Percentiles rank a stretch among this genome's conserved stretches.
Evolutionary conservation across 2,797 vertebrate genomes (phyloP).

Genomic region (Myotis findleyi): DNA sequence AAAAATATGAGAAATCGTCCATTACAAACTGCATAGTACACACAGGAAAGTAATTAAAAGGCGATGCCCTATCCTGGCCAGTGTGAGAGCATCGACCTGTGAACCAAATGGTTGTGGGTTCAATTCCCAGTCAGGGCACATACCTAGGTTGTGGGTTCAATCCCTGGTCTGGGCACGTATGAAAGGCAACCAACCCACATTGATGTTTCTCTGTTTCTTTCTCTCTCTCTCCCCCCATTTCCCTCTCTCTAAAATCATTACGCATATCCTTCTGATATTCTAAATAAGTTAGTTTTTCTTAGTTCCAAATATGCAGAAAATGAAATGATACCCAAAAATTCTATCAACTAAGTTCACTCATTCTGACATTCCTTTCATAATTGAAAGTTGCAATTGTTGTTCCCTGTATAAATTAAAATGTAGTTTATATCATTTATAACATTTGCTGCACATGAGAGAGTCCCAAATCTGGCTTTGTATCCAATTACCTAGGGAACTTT

Average conservation of each 20-base stretch:
- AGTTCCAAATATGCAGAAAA: slow-evolving; percentile 48
- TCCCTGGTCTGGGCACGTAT: too few species aligned
- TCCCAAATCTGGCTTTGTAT: neutral
- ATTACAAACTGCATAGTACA: slow-evolving; percentile 34
- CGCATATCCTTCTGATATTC: neutral
- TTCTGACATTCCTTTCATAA: slow-evolving; percentile 56
- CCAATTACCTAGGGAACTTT: neutral
- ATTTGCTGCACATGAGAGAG: slow-evolving; percentile 1
- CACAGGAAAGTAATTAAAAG: slow-evolving; percentile 30
- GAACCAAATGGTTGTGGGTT: too few species aligned
- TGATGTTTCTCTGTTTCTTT: neutral
- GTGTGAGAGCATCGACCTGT: too few species aligned
- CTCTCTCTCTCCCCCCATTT: too few species aligned
- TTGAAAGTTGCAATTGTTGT: neutral
- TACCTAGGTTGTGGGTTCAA: too few species aligned
- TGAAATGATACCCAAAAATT: slow-evolving; percentile 9
- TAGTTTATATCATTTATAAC: slow-evolving; percentile 26
- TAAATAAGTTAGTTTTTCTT: slow-evolving; percentile 40
- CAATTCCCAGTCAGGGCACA: too few species aligned
- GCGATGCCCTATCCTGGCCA: neutral
- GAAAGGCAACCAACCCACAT: neutral
- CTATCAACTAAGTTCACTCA: neutral
- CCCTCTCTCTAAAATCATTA: neutral
- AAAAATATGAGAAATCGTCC: slow-evolving; percentile 31
- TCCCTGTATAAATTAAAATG: slow-evolving; percentile 24